A percentile compares a stretch with the other conserved stretches of the same genome.
Evolutionary conservation across 2,888 invertebrate species (phyloP).

Genomic region (Nemoura dubitans): DNA sequence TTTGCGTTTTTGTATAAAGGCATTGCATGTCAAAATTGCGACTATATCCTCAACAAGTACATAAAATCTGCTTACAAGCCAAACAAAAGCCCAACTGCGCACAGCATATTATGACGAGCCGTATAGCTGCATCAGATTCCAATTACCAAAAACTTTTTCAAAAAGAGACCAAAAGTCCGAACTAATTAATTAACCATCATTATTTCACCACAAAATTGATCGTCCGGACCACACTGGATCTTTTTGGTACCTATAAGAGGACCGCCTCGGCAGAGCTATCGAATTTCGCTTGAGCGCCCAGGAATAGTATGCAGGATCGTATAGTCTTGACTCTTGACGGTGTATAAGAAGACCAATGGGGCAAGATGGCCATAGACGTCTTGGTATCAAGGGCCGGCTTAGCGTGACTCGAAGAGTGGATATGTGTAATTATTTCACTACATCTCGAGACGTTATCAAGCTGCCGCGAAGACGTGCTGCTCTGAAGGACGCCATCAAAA

Average conservation of each 20-base stretch:
- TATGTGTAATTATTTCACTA: not conserved
- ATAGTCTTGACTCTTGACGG: too few relatives aligned
- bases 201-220: not conserved
- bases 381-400: not conserved
- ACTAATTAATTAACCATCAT: not conserved
- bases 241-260: not conserved
- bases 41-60: too few relatives aligned
- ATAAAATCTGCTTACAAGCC: too few relatives aligned
- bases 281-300: not conserved
- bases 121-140: not conserved
- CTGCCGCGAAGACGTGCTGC: not conserved
- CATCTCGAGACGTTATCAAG: slow-evolving; percentile 7
- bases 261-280: not conserved
- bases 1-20: too few relatives aligned
- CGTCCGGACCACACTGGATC: not conserved
- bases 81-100: too few relatives aligned
- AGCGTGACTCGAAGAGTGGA: not conserved
- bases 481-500: not conserved
- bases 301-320: not conserved
- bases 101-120: not conserved
- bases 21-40: too few relatives aligned
- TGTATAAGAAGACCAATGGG: not conserved
- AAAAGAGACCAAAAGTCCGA: not conserved
- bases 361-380: not conserved
- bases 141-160: too few relatives aligned